phyloP scores from a whole-genome alignment of 2,888 invertebrate species.

The Charanyca ferruginea region DNA sequence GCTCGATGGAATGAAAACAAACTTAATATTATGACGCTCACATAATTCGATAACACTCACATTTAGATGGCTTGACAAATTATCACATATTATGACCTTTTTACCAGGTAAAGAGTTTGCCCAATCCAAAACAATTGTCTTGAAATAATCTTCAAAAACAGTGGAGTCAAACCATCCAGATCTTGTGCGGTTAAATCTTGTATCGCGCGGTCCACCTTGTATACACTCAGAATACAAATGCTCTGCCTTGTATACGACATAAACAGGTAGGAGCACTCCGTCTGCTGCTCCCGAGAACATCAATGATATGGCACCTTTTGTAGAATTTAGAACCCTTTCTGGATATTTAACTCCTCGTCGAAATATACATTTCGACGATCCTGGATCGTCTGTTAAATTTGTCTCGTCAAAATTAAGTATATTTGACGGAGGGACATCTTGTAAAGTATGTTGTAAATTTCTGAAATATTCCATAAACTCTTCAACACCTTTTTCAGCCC shows the following conservation, averaged over 20 bases:
- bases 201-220: constrained; percentile 4
- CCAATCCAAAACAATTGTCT: constrained; percentile 11
- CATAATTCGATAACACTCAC: constrained; percentile 8
- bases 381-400: not conserved
- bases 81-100: constrained; percentile 11
- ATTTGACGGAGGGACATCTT: not conserved
- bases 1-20: no score
- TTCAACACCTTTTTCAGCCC: constrained; percentile 6
- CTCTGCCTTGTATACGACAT: not conserved
- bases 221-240: constrained; percentile 1
- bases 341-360: not conserved
- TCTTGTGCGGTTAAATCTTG: constrained; percentile 1
- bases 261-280: constrained; percentile 2
- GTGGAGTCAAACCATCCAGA: constrained; percentile 6
- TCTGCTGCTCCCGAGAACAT: not conserved
- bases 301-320: not conserved
- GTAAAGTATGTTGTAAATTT: constrained; percentile 2
- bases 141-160: constrained; percentile 14
- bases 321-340: constrained; percentile 1
- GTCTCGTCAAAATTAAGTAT: no score
- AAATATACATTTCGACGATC: constrained; percentile 6
- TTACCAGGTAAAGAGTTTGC: constrained; percentile 15
- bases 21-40: no score
- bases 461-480: constrained; percentile 2
- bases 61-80: constrained; percentile 4